Conservation (phyloP, 2,888 invertebrate species). For the Sarcophaga caerulescens region DNA sequence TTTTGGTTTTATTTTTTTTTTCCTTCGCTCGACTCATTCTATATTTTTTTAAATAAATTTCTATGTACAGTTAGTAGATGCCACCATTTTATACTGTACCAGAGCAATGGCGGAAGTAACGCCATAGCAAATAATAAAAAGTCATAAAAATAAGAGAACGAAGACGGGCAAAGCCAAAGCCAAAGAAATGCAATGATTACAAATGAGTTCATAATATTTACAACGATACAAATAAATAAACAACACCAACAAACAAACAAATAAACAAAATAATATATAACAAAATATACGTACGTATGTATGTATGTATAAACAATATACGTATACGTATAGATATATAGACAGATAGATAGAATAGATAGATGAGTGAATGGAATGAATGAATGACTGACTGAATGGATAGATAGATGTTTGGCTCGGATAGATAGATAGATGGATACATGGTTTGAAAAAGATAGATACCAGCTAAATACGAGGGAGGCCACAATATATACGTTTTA, state of each 20-base stretch:
- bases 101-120: slow-evolving; percentile 64
- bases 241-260: neutral
- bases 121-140: slow-evolving; percentile 67
- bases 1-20: slow-evolving; percentile 10
- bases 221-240: slow-evolving; percentile 7
- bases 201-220: slow-evolving; percentile 64
- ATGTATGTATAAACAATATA: neutral
- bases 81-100: slow-evolving; percentile 59
- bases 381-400: neutral
- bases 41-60: neutral
- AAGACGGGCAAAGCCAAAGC: slow-evolving; percentile 30
- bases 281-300: slow-evolving; percentile 9
- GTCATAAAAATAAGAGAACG: slow-evolving; percentile 52
- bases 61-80: slow-evolving; percentile 25
- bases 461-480: slow-evolving; percentile 39
- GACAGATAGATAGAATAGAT: slow-evolving; percentile 30
- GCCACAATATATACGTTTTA: no score
- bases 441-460: slow-evolving; percentile 21
- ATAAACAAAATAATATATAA: slow-evolving; percentile 18
- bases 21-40: slow-evolving; percentile 2
- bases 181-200: slow-evolving; percentile 67
- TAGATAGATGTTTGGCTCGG: neutral
- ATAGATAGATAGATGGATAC: neutral
- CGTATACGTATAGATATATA: slow-evolving; percentile 17
- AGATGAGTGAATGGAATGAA: neutral